A percentile compares a stretch with the other conserved stretches of the same genome.
Evolutionary conservation across 1,140 invertebrate species (phyloP).

Genomic region (Pachypsylla venusta): DNA sequence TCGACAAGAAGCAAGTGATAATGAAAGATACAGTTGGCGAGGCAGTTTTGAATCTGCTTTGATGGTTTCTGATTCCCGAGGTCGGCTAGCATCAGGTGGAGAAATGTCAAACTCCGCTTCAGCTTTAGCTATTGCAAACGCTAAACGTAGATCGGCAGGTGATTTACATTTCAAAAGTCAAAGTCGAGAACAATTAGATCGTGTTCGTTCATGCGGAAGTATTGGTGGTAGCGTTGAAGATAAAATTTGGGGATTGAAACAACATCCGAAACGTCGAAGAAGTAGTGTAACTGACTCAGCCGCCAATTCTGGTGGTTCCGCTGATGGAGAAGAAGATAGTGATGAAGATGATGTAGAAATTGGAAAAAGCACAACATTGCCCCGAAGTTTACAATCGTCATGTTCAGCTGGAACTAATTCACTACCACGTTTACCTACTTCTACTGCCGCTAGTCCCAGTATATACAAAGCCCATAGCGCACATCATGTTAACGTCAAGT

Average conservation of each 20-base stretch:
- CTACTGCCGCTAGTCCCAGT: slow-evolving; percentile 33
- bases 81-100: slow-evolving; percentile 43
- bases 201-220: slow-evolving; percentile 64
- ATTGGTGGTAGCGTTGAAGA: slow-evolving; percentile 51
- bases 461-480: slow-evolving; percentile 54
- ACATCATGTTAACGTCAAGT: slow-evolving; percentile 54
- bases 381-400: slow-evolving; percentile 42
- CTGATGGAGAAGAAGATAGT: slow-evolving; percentile 47
- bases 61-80: slow-evolving; percentile 62
- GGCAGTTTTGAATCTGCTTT: slow-evolving; percentile 78
- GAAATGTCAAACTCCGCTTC: slow-evolving; percentile 43
- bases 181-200: slow-evolving; percentile 52
- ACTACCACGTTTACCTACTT: slow-evolving; percentile 43
- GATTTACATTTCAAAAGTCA: slow-evolving; percentile 60
- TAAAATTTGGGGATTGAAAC: slow-evolving; percentile 37
- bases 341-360: slow-evolving; percentile 32
- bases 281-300: slow-evolving; percentile 50
- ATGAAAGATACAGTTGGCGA: slow-evolving; percentile 75
- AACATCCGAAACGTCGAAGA: slow-evolving; percentile 35
- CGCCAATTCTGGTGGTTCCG: slow-evolving; percentile 40
- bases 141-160: slow-evolving; percentile 59
- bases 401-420: slow-evolving; percentile 50
- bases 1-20: slow-evolving; percentile 66
- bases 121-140: slow-evolving; percentile 46
- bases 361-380: slow-evolving; percentile 40